Evolutionary conservation across 2,888 invertebrate genomes (phyloP).

Genomic region (Hirtodrosophila duncani): DNA sequence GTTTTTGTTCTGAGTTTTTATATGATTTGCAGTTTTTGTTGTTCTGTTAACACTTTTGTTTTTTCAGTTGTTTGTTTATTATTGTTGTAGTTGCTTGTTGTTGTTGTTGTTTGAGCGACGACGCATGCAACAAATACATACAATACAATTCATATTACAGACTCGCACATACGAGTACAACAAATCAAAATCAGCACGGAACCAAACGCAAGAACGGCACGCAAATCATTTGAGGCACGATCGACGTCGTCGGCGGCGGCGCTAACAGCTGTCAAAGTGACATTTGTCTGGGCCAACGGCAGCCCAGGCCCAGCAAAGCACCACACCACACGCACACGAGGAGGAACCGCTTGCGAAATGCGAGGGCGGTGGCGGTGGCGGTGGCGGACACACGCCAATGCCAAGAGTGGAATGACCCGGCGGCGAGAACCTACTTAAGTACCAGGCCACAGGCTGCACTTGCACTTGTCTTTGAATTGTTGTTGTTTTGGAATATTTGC

Average conservation of each 20-base stretch:
- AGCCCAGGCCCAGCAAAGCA: no score
- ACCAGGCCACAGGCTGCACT: constrained; percentile 36
- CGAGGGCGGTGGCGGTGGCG: constrained; percentile 1
- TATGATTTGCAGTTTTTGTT: constrained; percentile 14
- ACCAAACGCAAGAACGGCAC: constrained; percentile 63
- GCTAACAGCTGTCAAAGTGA: constrained; percentile 55
- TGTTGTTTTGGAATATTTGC: constrained; percentile 20
- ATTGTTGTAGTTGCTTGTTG: constrained; percentile 23
- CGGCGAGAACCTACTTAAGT: constrained; percentile 23
- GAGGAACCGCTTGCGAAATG: neutral
- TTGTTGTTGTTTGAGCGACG: constrained; percentile 33
- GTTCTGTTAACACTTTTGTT: constrained; percentile 56
- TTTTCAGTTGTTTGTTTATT: constrained; percentile 40
- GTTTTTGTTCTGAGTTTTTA: constrained; percentile 11
- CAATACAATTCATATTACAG: no score
- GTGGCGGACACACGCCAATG: no score
- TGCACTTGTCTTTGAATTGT: constrained; percentile 38
- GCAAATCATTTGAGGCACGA: constrained; percentile 55
- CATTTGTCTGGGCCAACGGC: constrained; percentile 46
- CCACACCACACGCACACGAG: constrained; percentile 22
- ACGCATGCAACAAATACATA: constrained; percentile 74
- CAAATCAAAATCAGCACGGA: constrained; percentile 38
- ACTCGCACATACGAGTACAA: no score
- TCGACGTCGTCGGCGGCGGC: constrained; percentile 39
- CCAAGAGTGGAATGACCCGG: constrained; percentile 46